Percentiles rank a stretch among this genome's conserved stretches.
Conservation (phyloP, 1,140 invertebrate genomes). For the Caenorhabditis latens region DNA sequence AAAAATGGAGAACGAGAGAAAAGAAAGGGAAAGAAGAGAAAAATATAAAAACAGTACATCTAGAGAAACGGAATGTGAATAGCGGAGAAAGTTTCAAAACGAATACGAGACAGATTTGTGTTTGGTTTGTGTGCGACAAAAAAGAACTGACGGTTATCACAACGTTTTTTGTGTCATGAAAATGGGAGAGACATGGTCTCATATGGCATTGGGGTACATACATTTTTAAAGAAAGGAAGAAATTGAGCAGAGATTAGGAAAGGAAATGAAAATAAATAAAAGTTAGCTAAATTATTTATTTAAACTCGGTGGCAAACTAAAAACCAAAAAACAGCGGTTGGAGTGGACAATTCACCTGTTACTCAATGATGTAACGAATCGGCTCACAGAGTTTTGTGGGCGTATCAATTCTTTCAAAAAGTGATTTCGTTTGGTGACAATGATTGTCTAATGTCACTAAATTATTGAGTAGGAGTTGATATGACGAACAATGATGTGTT, state of each 20-base stretch:
- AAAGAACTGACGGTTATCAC: too few relatives aligned
- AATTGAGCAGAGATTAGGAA: too few relatives aligned
- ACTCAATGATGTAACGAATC: background rate
- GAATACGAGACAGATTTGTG: background rate
- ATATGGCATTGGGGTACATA: too few relatives aligned
- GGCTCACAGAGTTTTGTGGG: background rate
- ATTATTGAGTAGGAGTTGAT: background rate
- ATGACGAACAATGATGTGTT: conserved; percentile 53
- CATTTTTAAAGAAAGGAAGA: background rate
- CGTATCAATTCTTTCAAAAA: background rate
- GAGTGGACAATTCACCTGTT: background rate
- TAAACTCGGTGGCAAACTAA: too few relatives aligned
- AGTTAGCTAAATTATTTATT: too few relatives aligned
- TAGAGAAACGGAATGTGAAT: background rate
- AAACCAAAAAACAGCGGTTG: too few relatives aligned
- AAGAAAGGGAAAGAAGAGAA: background rate
- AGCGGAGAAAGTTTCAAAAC: background rate
- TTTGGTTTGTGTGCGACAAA: background rate
- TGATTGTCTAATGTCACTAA: background rate
- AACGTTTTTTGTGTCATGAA: too few relatives aligned
- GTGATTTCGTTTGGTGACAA: conserved; percentile 15
- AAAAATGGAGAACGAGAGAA: conserved; percentile 3
- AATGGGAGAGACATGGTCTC: too few relatives aligned
- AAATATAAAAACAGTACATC: conserved; percentile 29
- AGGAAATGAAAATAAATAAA: too few relatives aligned